Conservation (phyloP, 1,140 invertebrate species). For the Drosophila chauvacae region DNA sequence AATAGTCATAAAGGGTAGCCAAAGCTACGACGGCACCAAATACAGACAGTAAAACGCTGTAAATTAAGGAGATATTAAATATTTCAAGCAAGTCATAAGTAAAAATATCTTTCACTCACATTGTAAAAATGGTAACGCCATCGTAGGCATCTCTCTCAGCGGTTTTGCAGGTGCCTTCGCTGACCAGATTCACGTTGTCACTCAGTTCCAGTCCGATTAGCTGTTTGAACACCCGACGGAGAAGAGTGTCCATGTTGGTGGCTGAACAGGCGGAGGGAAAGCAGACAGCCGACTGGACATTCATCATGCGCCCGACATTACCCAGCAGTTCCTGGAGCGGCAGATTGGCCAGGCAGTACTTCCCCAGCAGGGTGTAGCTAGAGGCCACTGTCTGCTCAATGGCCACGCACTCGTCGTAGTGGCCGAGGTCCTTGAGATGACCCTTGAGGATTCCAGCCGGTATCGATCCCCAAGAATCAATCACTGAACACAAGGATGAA, state of each 20-base stretch:
- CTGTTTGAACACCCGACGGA: slow-evolving; percentile 29
- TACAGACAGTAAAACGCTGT: slow-evolving; percentile 45
- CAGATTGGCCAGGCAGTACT: slow-evolving; percentile 59
- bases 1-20: slow-evolving; percentile 56
- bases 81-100: neutral
- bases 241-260: slow-evolving; percentile 40
- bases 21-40: slow-evolving; percentile 18
- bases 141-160: slow-evolving; percentile 29
- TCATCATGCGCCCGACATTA: slow-evolving; percentile 5
- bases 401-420: slow-evolving; percentile 65
- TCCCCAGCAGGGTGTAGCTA: slow-evolving; percentile 30
- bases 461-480: slow-evolving; percentile 71
- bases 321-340: slow-evolving; percentile 40
- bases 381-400: slow-evolving; percentile 32
- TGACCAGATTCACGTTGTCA: slow-evolving; percentile 17
- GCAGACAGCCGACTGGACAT: slow-evolving; percentile 43
- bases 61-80: neutral
- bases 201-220: slow-evolving; percentile 33
- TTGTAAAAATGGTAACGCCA: slow-evolving; percentile 56
- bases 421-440: slow-evolving; percentile 56
- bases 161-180: slow-evolving; percentile 29
- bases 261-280: slow-evolving; percentile 52
- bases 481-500: slow-evolving; percentile 28
- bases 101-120: slow-evolving; percentile 29
- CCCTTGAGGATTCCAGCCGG: slow-evolving; percentile 62